A percentile compares a stretch with the other conserved stretches of the same genome.
phyloP scores from a whole-genome alignment of 2,888 invertebrate genomes.

The Eupeodes luniger region DNA sequence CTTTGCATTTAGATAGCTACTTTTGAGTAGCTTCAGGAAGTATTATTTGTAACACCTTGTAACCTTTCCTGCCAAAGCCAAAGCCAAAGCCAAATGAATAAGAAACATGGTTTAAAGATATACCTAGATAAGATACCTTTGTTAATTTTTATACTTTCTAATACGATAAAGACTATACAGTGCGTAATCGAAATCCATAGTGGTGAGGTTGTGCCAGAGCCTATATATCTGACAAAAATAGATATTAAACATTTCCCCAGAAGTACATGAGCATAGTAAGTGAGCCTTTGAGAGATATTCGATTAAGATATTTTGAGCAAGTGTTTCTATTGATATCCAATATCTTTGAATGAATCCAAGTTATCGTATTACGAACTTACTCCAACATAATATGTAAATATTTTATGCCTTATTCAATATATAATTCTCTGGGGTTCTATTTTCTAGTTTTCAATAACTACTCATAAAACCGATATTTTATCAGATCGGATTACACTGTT shows the following conservation, averaged over 20 bases:
- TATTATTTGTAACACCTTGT: constrained; percentile 40
- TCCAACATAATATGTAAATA: constrained; percentile 8
- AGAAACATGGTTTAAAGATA: constrained; percentile 28
- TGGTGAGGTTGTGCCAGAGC: not conserved
- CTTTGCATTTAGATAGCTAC: constrained; percentile 35
- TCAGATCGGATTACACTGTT: constrained; percentile 58
- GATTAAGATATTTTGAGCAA: constrained; percentile 64
- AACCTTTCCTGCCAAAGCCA: constrained; percentile 26
- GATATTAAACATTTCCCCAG: constrained; percentile 7
- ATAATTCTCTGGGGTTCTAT: constrained; percentile 43
- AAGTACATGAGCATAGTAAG: not conserved
- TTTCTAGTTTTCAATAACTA: not conserved
- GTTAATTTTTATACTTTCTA: constrained; percentile 44
- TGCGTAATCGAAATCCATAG: not conserved
- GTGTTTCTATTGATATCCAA: constrained; percentile 29
- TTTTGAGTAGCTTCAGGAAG: constrained; percentile 39
- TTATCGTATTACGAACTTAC: not conserved
- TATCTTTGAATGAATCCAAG: constrained; percentile 34
- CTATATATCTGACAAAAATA: not conserved
- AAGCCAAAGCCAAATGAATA: constrained; percentile 18
- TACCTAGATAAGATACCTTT: constrained; percentile 16
- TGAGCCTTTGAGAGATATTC: constrained; percentile 60
- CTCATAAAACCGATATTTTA: constrained; percentile 51
- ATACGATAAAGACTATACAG: not conserved
- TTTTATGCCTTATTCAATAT: constrained; percentile 31